Evolutionary conservation across 2,797 vertebrate species (phyloP), one percentile per base, ranked within the genome.

Genomic region (Anguilla pacifica): DNA sequence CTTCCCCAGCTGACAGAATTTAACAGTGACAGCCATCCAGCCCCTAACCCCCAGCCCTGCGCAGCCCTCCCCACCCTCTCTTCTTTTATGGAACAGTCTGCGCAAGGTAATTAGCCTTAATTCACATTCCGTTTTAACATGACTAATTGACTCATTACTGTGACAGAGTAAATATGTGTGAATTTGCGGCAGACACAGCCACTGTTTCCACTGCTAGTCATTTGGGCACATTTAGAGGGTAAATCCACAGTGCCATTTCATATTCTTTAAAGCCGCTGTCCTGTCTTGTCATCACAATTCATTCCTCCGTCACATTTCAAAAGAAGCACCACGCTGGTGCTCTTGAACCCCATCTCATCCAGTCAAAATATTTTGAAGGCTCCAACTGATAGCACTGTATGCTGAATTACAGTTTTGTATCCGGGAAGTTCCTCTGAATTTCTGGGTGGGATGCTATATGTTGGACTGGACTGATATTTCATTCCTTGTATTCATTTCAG

Each of bases 91-190:
- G 39, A 53, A 81, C 59, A 55, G 82, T 90, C 88, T 85, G 89
- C 86, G 22, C 88, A 77, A 90, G 88, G 87, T 93, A 91, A 94
- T 93, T 92, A 91, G 89, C 91, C 90, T 85, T 93, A 92, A 93
- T 94, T 92, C 91, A 84, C 91, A 89, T 91, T 91, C 92, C 91
- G 92, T 89, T 92, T 89, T 91, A 91, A 84, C 79, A 90, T 91
- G 93, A 93, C 91, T 94, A 93, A 94, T 94, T 83, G 91, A 85
- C 90, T 92, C 85, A 93, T 93, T 93, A 93, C 89, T 89, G 90
- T 17, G 88, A 90, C 91, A 90, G 88, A 11, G 89, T 84, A 92
- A 90, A 89, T 83, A 85, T 85, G 86, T 88, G 88, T 77, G 91
- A 90, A 91, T 83, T 64, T 91, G 89, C 88, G 89, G 90, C 89